Base-by-base conservation (phyloP, 2,888 invertebrate species). In the Cerceris rybyensis region DNA sequence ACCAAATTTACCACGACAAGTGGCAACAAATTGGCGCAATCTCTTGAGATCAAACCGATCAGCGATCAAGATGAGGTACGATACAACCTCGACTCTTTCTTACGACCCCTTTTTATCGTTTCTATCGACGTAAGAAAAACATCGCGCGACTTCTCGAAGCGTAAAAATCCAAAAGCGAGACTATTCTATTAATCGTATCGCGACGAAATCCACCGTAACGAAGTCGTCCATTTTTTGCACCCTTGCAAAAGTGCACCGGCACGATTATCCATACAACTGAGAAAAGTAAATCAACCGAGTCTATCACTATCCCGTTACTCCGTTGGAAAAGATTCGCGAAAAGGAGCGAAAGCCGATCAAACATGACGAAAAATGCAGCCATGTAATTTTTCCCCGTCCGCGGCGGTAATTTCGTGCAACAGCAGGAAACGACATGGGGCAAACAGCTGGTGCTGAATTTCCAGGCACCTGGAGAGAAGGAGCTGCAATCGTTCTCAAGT, bases 361-460 rank as follows among this genome's bases (percentile, higher is more conserved):
- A 7, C 55, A 1, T 8, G 28, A 28, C 52, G 52, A 55, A 55
- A 55, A 55, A 9, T 55, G 11, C 16, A 7, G 55, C 16, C 58
- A 39, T 14, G 57, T 60, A 49, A 63, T 70, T 39, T 28, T 2
- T 11, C 4, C 49, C 0, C 28, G 41, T 57, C 16, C 11, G 17
- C 61, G 7, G 14, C 46, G 49, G 46, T 11, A 49, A 54, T 67
- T 73, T 66, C 65, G 58, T 65, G 59, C 59, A 64, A 57, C 59
- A 64, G 80, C 80, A 81, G 82, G 81, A 80, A 81, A 76, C 73
- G 70, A 76, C 75, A 67, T 66, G 64, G 59, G 58, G 66, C 54
- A 71, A 83, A 84, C 88, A 89, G 88, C 87, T 86, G 89, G 87
- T 84, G 28, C 28, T 28, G 69, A 85, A 88, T 88, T 88, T 88